Base-by-base conservation (phyloP, 2,888 invertebrate species). In the Cheilosia variabilis region DNA sequence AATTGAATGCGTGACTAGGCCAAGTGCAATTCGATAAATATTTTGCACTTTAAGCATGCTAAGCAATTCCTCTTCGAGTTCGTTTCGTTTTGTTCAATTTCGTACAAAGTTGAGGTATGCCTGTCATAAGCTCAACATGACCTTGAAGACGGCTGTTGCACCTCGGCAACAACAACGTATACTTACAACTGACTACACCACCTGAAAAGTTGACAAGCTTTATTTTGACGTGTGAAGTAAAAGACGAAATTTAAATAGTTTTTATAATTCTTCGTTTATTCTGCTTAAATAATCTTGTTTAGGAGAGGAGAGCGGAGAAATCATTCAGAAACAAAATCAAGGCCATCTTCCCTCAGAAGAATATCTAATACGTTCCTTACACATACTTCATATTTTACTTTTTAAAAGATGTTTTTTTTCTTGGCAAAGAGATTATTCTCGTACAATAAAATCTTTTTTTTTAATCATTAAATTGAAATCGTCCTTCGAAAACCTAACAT, bases 191-290 rank as follows among this genome's bases (percentile, higher is more conserved):
- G 7, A 7, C n/a, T 2, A n/a, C 2, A 17, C 6, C 9, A 6
- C 2, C 27, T 15, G 24, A 24, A 50, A 34, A 19, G 2, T 37
- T 4, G 4, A 0, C 10, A 13, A 37, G 13, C 13, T 37, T 37
- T 1, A 37, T 4, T 37, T 1, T 37, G 34, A 34, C 34, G 5
- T 47, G 17, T 19, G 9, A n/a, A 69, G 24, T 1, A 45, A 43
- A 62, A 45, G 15, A 63, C 37, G 17, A 69, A 45, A 17, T 47
- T 24, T 55, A 58, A 5, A 31, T 68, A 13, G 47, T 71, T 72
- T 76, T 80, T 79, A 72, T 71, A 86, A 86, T 76, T 66, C 65
- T 72, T 68, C 76, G 62, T 86, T 86, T 86, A 86, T 86, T 86
- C 62, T 68, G 75, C 66, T 69, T 63, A 71, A 65, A 77, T 68